These are phyloP conservation scores for Dynastes grantii DNA, from an alignment of 2,888 invertebrate species.

Conservation along the genomic window DNA sequence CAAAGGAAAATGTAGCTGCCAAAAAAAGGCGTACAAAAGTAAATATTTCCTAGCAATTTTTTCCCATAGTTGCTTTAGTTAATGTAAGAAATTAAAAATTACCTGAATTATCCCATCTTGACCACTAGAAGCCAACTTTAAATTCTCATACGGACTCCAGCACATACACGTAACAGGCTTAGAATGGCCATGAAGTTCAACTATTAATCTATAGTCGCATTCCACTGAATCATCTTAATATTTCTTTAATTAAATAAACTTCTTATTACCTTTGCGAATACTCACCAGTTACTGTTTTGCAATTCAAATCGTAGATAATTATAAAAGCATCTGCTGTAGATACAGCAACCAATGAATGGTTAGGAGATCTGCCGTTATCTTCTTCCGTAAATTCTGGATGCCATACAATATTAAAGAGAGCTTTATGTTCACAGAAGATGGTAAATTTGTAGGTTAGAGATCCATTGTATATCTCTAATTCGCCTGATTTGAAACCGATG, in stretches of 20 bases:
- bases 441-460: constrained; percentile 62
- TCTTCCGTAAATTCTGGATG: constrained; percentile 79
- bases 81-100: too few species aligned
- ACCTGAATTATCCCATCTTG: constrained; percentile 74
- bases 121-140: constrained; percentile 77
- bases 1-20: too few species aligned
- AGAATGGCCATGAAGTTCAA: constrained; percentile 54
- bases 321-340: constrained; percentile 73
- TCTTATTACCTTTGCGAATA: neutral
- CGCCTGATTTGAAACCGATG: constrained; percentile 78
- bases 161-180: constrained; percentile 56
- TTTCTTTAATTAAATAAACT: too few species aligned
- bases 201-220: constrained; percentile 44
- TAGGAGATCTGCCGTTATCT: constrained; percentile 73
- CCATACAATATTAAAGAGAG: constrained; percentile 80
- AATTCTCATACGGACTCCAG: constrained; percentile 65
- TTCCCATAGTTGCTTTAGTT: too few species aligned
- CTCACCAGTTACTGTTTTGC: constrained; percentile 27
- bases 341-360: constrained; percentile 78
- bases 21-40: too few species aligned
- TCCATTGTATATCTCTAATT: constrained; percentile 65
- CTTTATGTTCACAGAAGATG: constrained; percentile 74
- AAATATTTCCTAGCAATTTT: too few species aligned
- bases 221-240: neutral
- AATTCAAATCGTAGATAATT: constrained; percentile 70